A percentile compares a stretch with the other conserved stretches of the same genome.
These are phyloP conservation scores for Apodemia mormo DNA, from an alignment of 2,888 invertebrate species.

Conservation along the genomic window DNA sequence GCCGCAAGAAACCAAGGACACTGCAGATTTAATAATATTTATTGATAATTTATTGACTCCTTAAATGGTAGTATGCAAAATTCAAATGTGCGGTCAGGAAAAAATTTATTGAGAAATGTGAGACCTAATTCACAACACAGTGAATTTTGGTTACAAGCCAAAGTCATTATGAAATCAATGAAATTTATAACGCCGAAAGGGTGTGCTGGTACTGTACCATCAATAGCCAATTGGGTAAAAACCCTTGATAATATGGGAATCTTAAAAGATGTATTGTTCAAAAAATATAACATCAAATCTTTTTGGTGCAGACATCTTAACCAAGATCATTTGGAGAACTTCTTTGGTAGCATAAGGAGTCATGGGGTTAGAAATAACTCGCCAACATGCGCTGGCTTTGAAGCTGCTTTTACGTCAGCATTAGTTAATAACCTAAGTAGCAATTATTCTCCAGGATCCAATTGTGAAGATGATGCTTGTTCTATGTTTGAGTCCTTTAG, in stretches of 20 bases:
- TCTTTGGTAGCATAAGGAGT: too few relatives aligned
- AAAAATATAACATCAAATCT: conserved; percentile 22
- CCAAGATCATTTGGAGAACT: too few relatives aligned
- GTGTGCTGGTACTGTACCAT: conserved; percentile 22
- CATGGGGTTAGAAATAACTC: too few relatives aligned
- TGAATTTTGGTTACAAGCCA: conserved; percentile 23
- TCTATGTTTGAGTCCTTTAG: too few relatives aligned
- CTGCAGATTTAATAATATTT: conserved; percentile 29
- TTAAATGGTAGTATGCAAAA: conserved; percentile 29
- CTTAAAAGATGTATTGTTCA: conserved; percentile 17
- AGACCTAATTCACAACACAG: conserved; percentile 25
- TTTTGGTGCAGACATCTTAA: conserved; percentile 23
- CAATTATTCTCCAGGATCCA: too few relatives aligned
- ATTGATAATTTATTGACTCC: too few relatives aligned
- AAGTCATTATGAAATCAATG: conserved; percentile 22
- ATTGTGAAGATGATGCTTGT: too few relatives aligned
- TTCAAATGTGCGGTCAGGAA: conserved; percentile 22
- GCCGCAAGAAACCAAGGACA: conserved; percentile 21
- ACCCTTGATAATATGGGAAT: conserved; percentile 28
- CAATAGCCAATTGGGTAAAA: conserved; percentile 23
- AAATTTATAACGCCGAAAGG: too few relatives aligned
- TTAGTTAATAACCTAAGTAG: too few relatives aligned
- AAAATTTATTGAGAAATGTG: too few relatives aligned
- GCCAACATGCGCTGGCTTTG: too few relatives aligned
- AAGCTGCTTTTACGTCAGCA: too few relatives aligned